Conservation (phyloP, 2,888 invertebrate species). For the Ernsta delagoae region DNA sequence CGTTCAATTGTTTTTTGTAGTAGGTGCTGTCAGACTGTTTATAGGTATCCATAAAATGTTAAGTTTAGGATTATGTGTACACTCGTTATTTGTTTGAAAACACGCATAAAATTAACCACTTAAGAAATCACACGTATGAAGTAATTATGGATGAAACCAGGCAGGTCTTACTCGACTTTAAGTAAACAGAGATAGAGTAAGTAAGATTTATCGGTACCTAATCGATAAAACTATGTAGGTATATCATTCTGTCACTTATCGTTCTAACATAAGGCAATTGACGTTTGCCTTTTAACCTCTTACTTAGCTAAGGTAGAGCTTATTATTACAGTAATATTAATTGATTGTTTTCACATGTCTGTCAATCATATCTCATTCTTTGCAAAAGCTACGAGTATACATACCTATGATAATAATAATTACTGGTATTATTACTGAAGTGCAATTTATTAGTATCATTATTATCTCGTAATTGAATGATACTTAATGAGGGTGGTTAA, state of each 20-base stretch:
- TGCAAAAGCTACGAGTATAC: constrained; percentile 1
- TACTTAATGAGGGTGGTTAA: constrained; percentile 38
- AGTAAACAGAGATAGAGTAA: neutral
- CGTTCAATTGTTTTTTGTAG: constrained; percentile 24
- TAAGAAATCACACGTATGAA: no score
- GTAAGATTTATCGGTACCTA: neutral
- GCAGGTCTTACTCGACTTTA: neutral
- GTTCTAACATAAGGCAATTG: neutral
- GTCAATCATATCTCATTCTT: no score
- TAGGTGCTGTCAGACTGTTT: constrained; percentile 3
- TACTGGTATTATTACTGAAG: constrained; percentile 25
- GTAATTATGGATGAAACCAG: neutral
- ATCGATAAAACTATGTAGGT: no score
- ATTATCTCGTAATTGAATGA: constrained; percentile 30
- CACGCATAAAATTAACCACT: neutral
- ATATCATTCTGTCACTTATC: no score
- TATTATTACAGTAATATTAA: no score
- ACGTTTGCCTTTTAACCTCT: neutral
- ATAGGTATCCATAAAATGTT: constrained; percentile 16
- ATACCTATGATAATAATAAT: constrained; percentile 3
- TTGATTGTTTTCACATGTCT: no score
- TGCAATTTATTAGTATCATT: constrained; percentile 26
- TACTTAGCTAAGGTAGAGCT: no score
- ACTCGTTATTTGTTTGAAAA: neutral
- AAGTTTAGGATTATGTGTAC: neutral